Base-by-base conservation (phyloP, 2,888 invertebrate species). In the Trypoxylon attenuatum region DNA sequence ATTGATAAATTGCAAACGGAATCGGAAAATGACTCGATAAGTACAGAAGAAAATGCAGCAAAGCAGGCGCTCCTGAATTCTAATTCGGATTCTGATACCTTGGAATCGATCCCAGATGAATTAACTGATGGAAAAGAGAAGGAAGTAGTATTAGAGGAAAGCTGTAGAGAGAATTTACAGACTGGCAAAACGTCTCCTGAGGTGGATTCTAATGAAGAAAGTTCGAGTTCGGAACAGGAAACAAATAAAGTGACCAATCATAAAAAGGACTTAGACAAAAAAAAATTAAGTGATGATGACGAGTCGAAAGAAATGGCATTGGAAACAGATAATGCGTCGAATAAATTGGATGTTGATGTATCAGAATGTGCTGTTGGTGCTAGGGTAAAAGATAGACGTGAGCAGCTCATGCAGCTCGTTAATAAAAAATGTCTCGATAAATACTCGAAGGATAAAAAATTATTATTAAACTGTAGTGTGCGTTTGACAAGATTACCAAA, bases 371-470 rank as follows among this genome's bases (percentile, higher is more conserved):
- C 57, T 1, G 15, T 45, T 2, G 33, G 22, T 3, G 18, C 38
- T 15, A 60, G 13, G 6, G 1, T 25, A 0, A 77, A 69, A 42
- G 66, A 45, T 38, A 69, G 49, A 19, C 77, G 41, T 51, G 65
- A 74, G 21, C 61, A 69, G 38, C 16, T 77, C 2, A 43, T n/a
- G n/a, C n/a, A n/a, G n/a, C n/a, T n/a, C n/a, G n/a, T n/a, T n/a
- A n/a, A 59, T 6, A 74, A 77, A 27, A 79, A 79, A 69, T 41
- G 8, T 13, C 45, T 76, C 55, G 72, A 71, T 52, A 68, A 54
- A 47, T 45, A 61, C 2, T 2, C n/a, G n/a, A n/a, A n/a, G n/a
- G 84, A 86, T 60, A 47, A 76, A 46, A 82, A 82, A 64, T 68
- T 87, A 16, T 67, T 58, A 56, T 67, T 73, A 67, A 38, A 22